A percentile compares a stretch with the other conserved stretches of the same genome.
phyloP scores from a whole-genome alignment of 37 sponge, comb jelly and placozoan species.

The Corticium candelabrum region DNA sequence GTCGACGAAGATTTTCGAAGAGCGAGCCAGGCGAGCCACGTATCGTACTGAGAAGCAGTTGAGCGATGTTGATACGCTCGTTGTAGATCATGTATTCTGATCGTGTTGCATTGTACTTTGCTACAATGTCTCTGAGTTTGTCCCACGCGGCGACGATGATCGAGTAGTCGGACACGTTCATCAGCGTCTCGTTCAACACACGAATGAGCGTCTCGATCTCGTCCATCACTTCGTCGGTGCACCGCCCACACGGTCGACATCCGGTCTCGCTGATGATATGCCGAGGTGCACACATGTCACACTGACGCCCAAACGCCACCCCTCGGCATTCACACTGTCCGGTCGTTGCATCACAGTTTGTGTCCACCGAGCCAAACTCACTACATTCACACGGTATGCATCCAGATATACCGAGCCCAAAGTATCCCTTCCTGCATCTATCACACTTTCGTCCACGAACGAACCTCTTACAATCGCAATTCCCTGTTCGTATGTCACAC shows the following conservation, averaged over 20 bases:
- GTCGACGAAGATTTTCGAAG: too few relatives aligned
- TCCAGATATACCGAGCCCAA: not conserved
- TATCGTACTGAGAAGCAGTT: too few relatives aligned
- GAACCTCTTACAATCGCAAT: not conserved
- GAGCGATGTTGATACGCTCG: too few relatives aligned
- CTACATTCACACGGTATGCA: not conserved
- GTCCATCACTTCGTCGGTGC: not conserved
- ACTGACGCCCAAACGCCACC: not conserved
- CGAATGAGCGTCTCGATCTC: not conserved
- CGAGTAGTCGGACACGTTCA: not conserved
- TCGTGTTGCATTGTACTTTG: too few relatives aligned
- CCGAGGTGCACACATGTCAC: not conserved
- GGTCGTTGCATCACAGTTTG: not conserved
- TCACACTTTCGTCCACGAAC: not conserved
- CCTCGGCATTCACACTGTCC: not conserved
- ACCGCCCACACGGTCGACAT: not conserved
- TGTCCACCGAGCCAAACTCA: not conserved
- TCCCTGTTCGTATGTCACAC: not conserved
- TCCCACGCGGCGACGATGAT: not conserved
- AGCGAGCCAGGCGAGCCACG: too few relatives aligned
- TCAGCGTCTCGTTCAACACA: not conserved
- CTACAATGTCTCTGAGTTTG: too few relatives aligned
- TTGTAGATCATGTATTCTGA: too few relatives aligned
- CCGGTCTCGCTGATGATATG: not conserved
- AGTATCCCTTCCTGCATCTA: not conserved